phyloP scores from a whole-genome alignment of 35 echinoderm and acorn worm species.

The Lytechinus pictus region DNA sequence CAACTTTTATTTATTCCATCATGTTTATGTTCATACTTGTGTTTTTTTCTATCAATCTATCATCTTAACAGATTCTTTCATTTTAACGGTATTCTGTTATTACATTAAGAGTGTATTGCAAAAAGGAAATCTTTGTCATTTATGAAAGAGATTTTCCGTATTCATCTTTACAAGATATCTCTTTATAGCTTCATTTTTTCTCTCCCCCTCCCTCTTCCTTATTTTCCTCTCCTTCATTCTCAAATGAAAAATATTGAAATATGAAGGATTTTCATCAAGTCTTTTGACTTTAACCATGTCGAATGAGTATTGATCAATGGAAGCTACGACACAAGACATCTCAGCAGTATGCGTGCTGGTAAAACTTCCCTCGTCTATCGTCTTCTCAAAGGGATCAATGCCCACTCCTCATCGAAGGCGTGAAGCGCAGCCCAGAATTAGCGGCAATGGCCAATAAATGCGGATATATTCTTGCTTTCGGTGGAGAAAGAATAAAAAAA shows the following conservation, averaged over 20 bases:
- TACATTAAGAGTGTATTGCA: not conserved
- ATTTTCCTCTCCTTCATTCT: not conserved
- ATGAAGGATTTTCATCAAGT: slow-evolving; percentile 3
- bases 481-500: not conserved
- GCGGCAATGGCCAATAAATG: slow-evolving; percentile 21
- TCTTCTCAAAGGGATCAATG: not conserved
- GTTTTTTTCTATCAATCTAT: not conserved
- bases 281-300: not conserved
- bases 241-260: not conserved
- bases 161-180: not conserved
- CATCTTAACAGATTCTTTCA: not conserved
- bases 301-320: not conserved
- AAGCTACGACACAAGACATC: not conserved
- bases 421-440: slow-evolving; percentile 34
- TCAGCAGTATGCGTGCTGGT: not conserved
- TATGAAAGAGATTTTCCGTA: too few relatives aligned
- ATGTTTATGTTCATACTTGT: not conserved
- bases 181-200: too few relatives aligned
- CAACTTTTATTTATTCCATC: not conserved
- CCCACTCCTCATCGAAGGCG: not conserved
- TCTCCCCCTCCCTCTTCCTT: not conserved
- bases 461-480: not conserved
- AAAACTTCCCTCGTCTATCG: not conserved
- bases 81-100: not conserved
- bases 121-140: not conserved